phyloP scores from a whole-genome alignment of 2,797 vertebrate genomes.

The Cirrhinus mrigala region DNA sequence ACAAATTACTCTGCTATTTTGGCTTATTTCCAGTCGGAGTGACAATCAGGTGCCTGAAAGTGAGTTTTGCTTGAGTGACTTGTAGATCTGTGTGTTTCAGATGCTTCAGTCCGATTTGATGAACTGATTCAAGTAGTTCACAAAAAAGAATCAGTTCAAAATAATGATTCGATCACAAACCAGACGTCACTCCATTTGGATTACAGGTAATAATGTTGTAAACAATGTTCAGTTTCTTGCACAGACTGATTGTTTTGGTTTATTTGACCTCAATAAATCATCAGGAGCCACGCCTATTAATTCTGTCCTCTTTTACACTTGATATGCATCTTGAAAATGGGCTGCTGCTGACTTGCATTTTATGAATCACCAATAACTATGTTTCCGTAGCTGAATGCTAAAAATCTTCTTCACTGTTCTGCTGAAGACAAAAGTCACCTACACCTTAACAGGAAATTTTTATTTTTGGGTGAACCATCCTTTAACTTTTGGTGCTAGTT shows the following conservation, averaged over 20 bases:
- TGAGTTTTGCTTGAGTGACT: background rate
- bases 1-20: background rate
- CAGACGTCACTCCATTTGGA: background rate
- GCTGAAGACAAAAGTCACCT: background rate
- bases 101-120: background rate
- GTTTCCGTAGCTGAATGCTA: background rate
- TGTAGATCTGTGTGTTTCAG: too few species aligned
- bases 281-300: background rate
- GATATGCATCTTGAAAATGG: background rate
- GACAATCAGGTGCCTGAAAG: too few species aligned
- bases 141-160: background rate
- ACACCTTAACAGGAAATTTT: background rate
- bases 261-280: background rate
- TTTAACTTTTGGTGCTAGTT: conserved; percentile 18
- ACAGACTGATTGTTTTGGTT: background rate
- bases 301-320: background rate
- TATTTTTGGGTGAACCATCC: background rate
- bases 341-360: background rate
- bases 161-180: background rate
- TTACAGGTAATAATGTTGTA: background rate
- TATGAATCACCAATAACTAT: background rate
- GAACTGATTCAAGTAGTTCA: background rate
- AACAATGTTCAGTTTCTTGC: background rate
- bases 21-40: background rate
- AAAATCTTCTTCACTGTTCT: background rate